phyloP scores from a whole-genome alignment of 2,113 vertebrate species.

The Syngnathus scovelli region DNA sequence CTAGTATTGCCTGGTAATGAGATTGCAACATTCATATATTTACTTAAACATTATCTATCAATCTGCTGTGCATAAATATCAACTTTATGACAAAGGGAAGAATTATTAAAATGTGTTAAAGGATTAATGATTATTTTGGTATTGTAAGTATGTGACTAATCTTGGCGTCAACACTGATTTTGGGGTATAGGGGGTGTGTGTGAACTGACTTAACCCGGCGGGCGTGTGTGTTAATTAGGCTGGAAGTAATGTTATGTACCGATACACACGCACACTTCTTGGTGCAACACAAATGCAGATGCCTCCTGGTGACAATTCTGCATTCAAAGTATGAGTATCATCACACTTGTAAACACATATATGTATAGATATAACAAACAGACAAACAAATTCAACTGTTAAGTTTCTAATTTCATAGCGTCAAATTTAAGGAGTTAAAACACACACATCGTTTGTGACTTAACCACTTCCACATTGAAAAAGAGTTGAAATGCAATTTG shows the following conservation, averaged over 20 bases:
- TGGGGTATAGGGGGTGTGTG: conserved; percentile 21
- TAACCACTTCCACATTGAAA: too few relatives aligned
- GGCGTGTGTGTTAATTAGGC: conserved; percentile 63
- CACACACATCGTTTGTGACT: too few relatives aligned
- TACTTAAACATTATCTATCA: neutral
- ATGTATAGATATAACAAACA: neutral
- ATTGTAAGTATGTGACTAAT: conserved; percentile 4
- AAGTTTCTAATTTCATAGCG: neutral
- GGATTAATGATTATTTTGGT: conserved; percentile 1
- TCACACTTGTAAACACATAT: neutral
- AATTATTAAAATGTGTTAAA: conserved; percentile 18
- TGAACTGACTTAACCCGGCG: conserved; percentile 31
- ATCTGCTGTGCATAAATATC: neutral
- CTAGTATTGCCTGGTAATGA: neutral
- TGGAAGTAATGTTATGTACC: conserved; percentile 72
- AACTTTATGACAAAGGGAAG: neutral
- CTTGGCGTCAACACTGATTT: conserved; percentile 1
- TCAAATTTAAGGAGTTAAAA: neutral
- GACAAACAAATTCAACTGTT: neutral
- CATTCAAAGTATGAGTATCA: neutral
- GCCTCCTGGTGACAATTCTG: neutral
- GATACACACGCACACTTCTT: conserved; percentile 29
- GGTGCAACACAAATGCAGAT: conserved; percentile 11
- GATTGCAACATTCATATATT: neutral
- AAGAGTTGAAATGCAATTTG: too few relatives aligned